Evolutionary conservation across 2,797 vertebrate species (phyloP).

Genomic region (Xiphophorus birchmanni): DNA sequence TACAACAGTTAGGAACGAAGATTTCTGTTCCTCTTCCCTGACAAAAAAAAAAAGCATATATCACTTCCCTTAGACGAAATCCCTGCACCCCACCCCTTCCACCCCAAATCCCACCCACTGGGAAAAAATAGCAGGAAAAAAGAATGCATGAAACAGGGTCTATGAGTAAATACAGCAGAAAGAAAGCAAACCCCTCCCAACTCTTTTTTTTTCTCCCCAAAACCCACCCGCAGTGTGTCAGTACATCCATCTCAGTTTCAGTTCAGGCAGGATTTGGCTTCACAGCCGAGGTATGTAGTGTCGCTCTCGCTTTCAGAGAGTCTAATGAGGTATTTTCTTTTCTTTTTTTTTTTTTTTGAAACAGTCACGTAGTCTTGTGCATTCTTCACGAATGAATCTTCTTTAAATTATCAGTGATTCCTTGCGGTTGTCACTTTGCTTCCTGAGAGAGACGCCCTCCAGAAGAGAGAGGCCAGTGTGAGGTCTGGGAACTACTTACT

Average conservation of each 20-base stretch:
- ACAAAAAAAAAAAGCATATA: constrained; percentile 46
- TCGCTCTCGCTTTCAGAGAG: constrained; percentile 69
- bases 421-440: constrained; percentile 63
- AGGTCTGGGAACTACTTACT: constrained; percentile 48
- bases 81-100: neutral
- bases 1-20: constrained; percentile 44
- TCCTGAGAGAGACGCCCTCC: constrained; percentile 78
- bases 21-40: constrained; percentile 54
- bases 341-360: constrained; percentile 44
- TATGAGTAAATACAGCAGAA: constrained; percentile 61
- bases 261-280: constrained; percentile 54
- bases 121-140: constrained; percentile 23
- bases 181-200: constrained; percentile 46
- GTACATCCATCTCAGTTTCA: constrained; percentile 42
- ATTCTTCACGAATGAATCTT: constrained; percentile 67
- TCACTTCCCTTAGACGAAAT: constrained; percentile 54
- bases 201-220: constrained; percentile 47
- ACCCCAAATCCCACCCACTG: neutral
- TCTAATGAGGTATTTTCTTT: constrained; percentile 75
- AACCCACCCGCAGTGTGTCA: constrained; percentile 57
- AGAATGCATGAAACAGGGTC: constrained; percentile 50
- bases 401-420: constrained; percentile 63
- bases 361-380: constrained; percentile 64
- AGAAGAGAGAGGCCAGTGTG: constrained; percentile 53
- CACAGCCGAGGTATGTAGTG: constrained; percentile 77